Conservation (phyloP, 2,797 vertebrate genomes). For the Prunella strophiata region DNA sequence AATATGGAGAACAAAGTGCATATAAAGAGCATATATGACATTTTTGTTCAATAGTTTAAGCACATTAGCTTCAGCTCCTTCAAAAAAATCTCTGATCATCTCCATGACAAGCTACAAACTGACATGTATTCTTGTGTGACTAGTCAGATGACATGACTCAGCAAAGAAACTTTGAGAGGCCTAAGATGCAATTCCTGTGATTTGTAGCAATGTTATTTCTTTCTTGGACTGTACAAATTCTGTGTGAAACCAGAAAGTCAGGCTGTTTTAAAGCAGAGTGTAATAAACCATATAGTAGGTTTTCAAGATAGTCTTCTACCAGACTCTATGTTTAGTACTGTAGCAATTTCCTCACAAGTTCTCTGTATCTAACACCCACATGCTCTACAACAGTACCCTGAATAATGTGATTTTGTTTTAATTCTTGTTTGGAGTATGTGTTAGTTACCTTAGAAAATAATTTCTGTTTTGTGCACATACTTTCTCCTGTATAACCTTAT, state of each 20-base stretch:
- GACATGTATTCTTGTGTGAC: conserved; percentile 41
- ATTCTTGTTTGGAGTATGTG: neutral
- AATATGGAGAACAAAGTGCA: conserved; percentile 32
- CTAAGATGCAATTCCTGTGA: neutral
- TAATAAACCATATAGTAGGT: neutral
- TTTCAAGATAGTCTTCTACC: neutral
- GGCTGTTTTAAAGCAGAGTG: neutral
- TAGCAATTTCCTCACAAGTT: neutral
- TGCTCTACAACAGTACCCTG: neutral
- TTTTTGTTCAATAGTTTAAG: conserved; percentile 30
- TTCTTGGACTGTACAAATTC: neutral
- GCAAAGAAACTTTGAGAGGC: neutral
- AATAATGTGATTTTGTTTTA: neutral
- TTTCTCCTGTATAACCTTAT: neutral
- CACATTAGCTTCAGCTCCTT: conserved; percentile 1
- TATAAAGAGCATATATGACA: conserved; percentile 17
- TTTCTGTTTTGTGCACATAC: neutral
- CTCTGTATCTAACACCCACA: neutral
- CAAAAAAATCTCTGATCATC: conserved; percentile 11
- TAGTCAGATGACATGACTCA: conserved; percentile 50
- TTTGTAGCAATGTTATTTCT: neutral
- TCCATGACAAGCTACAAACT: conserved; percentile 13
- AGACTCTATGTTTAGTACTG: neutral
- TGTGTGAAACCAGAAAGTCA: neutral
- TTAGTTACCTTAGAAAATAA: neutral